Evolutionary conservation across 2,888 invertebrate species (phyloP), one percentile per base, ranked within the genome.

Genomic region (Chironomus tentans): DNA sequence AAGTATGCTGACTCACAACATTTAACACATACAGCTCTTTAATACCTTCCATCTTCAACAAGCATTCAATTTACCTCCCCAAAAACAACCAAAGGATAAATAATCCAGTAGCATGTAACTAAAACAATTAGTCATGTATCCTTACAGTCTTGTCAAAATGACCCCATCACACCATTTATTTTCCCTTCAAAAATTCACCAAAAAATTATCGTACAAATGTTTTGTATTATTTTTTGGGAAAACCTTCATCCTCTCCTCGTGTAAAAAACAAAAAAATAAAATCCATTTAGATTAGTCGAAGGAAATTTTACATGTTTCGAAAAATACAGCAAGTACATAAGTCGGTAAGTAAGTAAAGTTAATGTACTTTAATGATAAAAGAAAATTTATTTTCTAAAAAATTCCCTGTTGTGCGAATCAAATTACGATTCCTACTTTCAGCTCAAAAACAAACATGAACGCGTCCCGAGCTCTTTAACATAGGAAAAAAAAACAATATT

Each of bases 321-420:
- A 65, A 65, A 15, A 24, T 21, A 24, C 13, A 65, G 21, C 24
- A 21, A 24, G 15, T 56, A 15, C 18, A 56, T 56, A 15, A 38
- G 56, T 56, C n/a, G n/a, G 56, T 56, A 56, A 56, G 18, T n/a
- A n/a, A 56, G 56, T 56, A 18, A 65, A 65, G 65, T 71, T 72
- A 72, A 72, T 72, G 72, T 61, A 21, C 61, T 22, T 72, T 72
- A 72, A 61, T 72, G 61, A 62, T 22, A 61, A 72, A 72, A 15
- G 13, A 70, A 71, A 65, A 21, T 21, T 21, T 65, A 21, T 21
- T 24, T 10, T 18, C n/a, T 18, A 12, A 56, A 56, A 18, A 56
- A 56, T 15, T 71, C 61, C 50, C 50, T 18, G 56, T 56, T 61
- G 65, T 24, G 71, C 50, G 71, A 71, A 62, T 72, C 72, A 61